Evolutionary conservation across 2,797 vertebrate genomes (phyloP), one percentile per base, ranked within the genome.

Genomic region (Aldrovandia affinis): DNA sequence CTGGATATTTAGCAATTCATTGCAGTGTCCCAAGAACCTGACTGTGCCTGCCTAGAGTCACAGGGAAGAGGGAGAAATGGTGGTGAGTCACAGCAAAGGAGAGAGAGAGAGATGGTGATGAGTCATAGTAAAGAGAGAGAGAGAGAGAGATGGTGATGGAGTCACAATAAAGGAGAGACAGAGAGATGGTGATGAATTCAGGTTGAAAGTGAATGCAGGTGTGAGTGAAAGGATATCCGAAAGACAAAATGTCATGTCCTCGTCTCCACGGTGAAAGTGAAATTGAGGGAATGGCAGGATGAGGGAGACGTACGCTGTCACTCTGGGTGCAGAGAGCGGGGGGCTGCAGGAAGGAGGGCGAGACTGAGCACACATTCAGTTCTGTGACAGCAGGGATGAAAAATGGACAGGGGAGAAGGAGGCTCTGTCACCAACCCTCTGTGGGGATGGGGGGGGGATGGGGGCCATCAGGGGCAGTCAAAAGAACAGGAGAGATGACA

Each of bases 211-310:
- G n/a, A n/a, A n/a, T n/a, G 50, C 50, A 4, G 0, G 39, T n/a
- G 83, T 52, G 70, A 81, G 61, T 50, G 70, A 89, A 88, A 89
- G 84, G 85, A 89, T 79, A 87, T 89, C 90, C 87, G 89, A 88
- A 81, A 0, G 92, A 94, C 92, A 90, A 85, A 82, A 83, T 82
- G 86, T 92, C 89, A 88, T 61, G 88, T 84, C 47, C 42, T 85
- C 81, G 84, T 83, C 80, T 80, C 78, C 25, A 65, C 75, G 55
- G 81, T 86, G 83, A 82, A 83, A 87, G 79, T 86, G 85, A 86
- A 83, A 84, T 39, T 28, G 57, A 79, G 55, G 73, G 25, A 83
- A 61, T 82, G 89, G 89, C 85, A 57, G 83, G 78, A 68, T 70
- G 6, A n/a, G 73, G 22, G 86, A 78, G 83, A 73, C 42, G 39